Conservation (phyloP, 2,797 vertebrate species). For the Novumbra hubbsi region DNA sequence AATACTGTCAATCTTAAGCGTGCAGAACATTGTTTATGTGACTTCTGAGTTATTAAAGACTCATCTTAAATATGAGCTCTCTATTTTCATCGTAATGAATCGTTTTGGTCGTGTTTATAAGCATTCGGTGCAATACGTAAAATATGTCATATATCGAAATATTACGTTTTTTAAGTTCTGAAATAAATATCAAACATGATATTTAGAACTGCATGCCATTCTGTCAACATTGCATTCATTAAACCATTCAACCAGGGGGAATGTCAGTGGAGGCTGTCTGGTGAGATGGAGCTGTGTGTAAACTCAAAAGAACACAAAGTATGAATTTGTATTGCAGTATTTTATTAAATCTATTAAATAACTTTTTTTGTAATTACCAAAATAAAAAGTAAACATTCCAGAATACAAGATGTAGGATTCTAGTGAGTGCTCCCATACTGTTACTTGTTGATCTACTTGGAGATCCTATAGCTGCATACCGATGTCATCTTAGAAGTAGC, state of each 20-base stretch:
- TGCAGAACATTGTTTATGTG: constrained; percentile 50
- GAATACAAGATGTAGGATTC: constrained; percentile 75
- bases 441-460: constrained; percentile 44
- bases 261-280: no score
- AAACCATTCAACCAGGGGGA: not conserved
- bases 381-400: constrained; percentile 80
- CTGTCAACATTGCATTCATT: constrained; percentile 1
- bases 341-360: constrained; percentile 80
- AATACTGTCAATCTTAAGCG: constrained; percentile 62
- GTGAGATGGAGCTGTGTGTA: no score
- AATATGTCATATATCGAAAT: constrained; percentile 7
- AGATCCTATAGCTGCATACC: constrained; percentile 62
- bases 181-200: not conserved
- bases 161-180: constrained; percentile 9
- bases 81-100: constrained; percentile 10
- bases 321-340: constrained; percentile 35
- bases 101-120: not conserved
- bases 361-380: constrained; percentile 71
- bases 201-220: constrained; percentile 12
- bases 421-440: constrained; percentile 49
- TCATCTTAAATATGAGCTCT: constrained; percentile 53
- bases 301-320: no score
- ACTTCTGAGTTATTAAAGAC: constrained; percentile 66
- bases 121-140: constrained; percentile 12
- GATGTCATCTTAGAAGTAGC: constrained; percentile 75